phyloP scores from a whole-genome alignment of 2,113 vertebrate genomes.

The Indri indri region DNA sequence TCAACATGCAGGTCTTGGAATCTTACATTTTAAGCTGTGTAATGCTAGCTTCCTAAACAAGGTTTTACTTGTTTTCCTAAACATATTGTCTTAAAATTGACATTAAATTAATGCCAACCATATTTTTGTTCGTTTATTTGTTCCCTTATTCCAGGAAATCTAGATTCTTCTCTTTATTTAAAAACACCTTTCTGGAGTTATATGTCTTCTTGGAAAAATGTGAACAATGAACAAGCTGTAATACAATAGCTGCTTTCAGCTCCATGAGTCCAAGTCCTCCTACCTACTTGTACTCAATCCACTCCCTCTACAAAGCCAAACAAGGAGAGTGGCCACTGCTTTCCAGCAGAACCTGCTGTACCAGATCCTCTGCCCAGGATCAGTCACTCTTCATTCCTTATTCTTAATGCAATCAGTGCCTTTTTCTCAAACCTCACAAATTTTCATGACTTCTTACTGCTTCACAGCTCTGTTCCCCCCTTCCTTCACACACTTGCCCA shows the following conservation, averaged over 20 bases:
- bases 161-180: neutral
- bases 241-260: neutral
- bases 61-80: neutral
- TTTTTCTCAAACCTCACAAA: neutral
- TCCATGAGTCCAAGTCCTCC: neutral
- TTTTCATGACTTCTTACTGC: neutral
- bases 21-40: neutral
- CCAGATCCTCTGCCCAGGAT: neutral
- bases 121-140: neutral
- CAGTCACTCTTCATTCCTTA: neutral
- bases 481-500: neutral
- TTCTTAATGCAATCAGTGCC: neutral
- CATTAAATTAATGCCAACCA: neutral
- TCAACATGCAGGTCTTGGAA: neutral
- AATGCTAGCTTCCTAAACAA: neutral
- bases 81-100: neutral
- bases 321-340: neutral
- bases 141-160: neutral
- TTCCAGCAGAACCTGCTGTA: neutral
- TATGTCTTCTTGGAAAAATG: neutral
- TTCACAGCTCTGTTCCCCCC: neutral
- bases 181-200: neutral
- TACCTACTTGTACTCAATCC: rapidly evolving
- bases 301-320: neutral
- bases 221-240: neutral